These are phyloP conservation scores for Nettapus auritus DNA, from an alignment of 2,113 vertebrate species.

Conservation along the genomic window DNA sequence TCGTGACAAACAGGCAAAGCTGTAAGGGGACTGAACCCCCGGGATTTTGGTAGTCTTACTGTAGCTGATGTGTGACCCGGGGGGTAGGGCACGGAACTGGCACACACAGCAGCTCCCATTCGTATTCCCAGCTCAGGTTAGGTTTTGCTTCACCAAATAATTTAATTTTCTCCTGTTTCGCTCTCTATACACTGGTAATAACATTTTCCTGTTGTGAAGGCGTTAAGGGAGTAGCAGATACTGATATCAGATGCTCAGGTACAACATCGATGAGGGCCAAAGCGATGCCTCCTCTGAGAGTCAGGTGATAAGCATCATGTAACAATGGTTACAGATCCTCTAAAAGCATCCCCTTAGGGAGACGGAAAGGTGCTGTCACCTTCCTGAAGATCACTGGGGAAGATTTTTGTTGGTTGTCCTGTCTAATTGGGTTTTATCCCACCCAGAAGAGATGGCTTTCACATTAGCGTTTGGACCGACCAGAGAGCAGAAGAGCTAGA, in stretches of 20 bases:
- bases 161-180: neutral
- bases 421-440: neutral
- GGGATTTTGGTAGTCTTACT: neutral
- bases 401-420: neutral
- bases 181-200: neutral
- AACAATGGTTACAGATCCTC: neutral
- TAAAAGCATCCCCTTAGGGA: neutral
- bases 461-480: neutral
- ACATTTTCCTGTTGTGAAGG: neutral
- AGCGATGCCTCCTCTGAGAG: neutral
- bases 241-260: neutral
- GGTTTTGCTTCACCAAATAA: neutral
- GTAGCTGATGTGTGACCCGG: neutral
- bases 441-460: neutral
- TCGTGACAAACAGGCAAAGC: neutral
- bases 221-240: neutral
- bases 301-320: neutral
- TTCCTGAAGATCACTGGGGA: neutral
- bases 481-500: fast-evolving
- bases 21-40: neutral
- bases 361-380: neutral
- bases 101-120: fast-evolving
- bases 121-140: neutral
- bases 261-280: neutral
- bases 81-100: neutral